Percentiles rank a stretch among this genome's conserved stretches.
phyloP scores from a whole-genome alignment of 2,113 vertebrate species.

The Malurus cyaneus region DNA sequence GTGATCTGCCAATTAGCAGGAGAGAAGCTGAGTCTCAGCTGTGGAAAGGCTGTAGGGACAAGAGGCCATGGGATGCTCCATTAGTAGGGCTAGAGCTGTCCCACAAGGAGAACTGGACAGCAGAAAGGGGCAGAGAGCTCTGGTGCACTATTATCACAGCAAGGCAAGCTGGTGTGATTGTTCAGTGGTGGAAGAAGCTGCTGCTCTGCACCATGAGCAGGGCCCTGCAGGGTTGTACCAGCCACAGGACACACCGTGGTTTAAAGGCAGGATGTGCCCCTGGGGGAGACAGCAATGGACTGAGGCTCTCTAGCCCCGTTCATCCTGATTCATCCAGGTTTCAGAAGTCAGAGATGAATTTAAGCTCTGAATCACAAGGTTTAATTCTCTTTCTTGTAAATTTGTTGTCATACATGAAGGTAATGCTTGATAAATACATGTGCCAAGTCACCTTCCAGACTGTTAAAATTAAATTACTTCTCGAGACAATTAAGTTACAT shows the following conservation, averaged over 20 bases:
- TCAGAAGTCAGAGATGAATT: background rate
- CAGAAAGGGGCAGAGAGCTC: background rate
- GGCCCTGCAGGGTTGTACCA: background rate
- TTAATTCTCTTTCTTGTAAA: constrained; percentile 19
- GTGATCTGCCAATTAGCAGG: background rate
- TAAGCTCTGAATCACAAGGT: constrained; percentile 34
- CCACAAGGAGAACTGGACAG: background rate
- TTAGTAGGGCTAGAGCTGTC: background rate
- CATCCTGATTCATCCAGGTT: background rate
- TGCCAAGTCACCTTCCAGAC: background rate
- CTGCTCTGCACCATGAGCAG: background rate
- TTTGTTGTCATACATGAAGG: background rate
- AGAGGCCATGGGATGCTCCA: background rate
- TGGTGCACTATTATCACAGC: rapidly evolving
- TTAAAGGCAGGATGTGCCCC: background rate
- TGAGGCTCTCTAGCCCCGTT: background rate
- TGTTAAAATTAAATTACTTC: background rate
- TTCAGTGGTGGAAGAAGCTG: background rate
- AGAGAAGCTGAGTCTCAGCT: background rate
- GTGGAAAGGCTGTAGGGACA: background rate
- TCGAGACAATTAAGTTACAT: background rate
- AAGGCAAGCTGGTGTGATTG: rapidly evolving
- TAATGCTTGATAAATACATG: constrained; percentile 4
- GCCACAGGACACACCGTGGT: rapidly evolving
- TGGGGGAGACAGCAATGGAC: background rate